Conservation (phyloP, 2,888 invertebrate genomes). For the Hyppa rectilinea region DNA sequence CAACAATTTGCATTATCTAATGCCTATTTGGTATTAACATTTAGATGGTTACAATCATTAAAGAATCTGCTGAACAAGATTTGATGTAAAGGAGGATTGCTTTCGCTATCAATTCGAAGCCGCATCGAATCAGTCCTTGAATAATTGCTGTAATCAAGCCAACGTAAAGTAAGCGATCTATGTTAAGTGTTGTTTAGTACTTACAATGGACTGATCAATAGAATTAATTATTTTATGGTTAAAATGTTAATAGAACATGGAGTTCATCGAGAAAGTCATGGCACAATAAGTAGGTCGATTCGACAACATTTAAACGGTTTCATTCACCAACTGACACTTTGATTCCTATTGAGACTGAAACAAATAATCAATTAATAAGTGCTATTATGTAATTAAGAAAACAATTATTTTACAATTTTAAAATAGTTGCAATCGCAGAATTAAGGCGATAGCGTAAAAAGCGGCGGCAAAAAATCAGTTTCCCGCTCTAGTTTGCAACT, state of each 20-base stretch:
- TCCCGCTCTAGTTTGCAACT: conserved; percentile 78
- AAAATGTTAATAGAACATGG: conserved; percentile 19
- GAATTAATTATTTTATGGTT: conserved; percentile 38
- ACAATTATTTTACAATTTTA: conserved; percentile 30
- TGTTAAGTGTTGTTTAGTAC: conserved; percentile 15
- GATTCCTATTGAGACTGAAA: conserved; percentile 5
- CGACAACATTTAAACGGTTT: conserved; percentile 10
- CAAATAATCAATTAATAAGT: conserved; percentile 9
- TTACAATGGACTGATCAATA: conserved; percentile 21
- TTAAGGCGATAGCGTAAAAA: conserved; percentile 54
- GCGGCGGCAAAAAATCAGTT: conserved; percentile 75
- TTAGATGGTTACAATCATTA: conserved; percentile 5
- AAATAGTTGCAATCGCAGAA: conserved; percentile 20
- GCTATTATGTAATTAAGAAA: conserved; percentile 31
- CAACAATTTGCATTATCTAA: not conserved
- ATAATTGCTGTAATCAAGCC: conserved; percentile 32
- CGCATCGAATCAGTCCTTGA: conserved; percentile 33
- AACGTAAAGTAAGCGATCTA: conserved; percentile 20
- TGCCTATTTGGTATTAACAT: not conserved
- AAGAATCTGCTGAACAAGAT: conserved; percentile 17
- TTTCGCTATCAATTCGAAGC: conserved; percentile 38
- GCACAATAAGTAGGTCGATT: conserved; percentile 20
- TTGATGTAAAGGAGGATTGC: conserved; percentile 12
- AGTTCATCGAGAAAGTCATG: conserved; percentile 32
- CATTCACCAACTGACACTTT: conserved; percentile 25